Percentiles rank a stretch among this genome's conserved stretches.
These are phyloP conservation scores for Netelia fuscicornis DNA, from an alignment of 2,888 invertebrate genomes.

Conservation along the genomic window DNA sequence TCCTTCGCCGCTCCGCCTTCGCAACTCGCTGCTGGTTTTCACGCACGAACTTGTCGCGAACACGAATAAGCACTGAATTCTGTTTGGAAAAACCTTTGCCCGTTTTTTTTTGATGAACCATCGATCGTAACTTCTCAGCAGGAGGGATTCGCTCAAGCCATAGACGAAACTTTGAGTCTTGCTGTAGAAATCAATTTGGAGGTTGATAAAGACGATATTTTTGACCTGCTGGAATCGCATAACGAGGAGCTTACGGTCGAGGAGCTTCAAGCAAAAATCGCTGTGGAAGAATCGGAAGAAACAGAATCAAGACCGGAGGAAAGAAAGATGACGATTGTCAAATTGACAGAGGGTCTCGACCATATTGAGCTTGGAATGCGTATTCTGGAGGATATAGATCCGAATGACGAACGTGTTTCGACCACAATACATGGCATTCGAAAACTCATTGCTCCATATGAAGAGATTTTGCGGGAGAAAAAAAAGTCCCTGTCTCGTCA, in stretches of 20 bases:
- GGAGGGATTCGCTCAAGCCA: background rate
- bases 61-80: slow-evolving; percentile 62
- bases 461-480: background rate
- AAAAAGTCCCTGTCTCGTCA: background rate
- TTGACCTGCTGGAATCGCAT: slow-evolving; percentile 75
- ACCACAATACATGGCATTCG: background rate
- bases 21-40: no score
- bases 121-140: slow-evolving; percentile 8
- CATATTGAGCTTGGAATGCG: background rate
- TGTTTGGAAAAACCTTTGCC: slow-evolving; percentile 75
- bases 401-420: background rate
- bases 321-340: background rate
- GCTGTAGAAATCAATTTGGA: slow-evolving; percentile 71
- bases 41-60: no score
- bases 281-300: slow-evolving; percentile 2
- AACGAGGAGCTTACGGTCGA: slow-evolving; percentile 74
- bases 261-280: slow-evolving; percentile 45
- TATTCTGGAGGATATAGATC: background rate
- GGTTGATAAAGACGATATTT: slow-evolving; percentile 74
- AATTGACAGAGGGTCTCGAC: background rate
- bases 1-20: no score
- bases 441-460: background rate
- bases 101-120: slow-evolving; percentile 37
- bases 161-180: background rate
- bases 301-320: background rate